Base-by-base conservation (phyloP, 2,113 vertebrate genomes). In the Pluvianellus socialis region DNA sequence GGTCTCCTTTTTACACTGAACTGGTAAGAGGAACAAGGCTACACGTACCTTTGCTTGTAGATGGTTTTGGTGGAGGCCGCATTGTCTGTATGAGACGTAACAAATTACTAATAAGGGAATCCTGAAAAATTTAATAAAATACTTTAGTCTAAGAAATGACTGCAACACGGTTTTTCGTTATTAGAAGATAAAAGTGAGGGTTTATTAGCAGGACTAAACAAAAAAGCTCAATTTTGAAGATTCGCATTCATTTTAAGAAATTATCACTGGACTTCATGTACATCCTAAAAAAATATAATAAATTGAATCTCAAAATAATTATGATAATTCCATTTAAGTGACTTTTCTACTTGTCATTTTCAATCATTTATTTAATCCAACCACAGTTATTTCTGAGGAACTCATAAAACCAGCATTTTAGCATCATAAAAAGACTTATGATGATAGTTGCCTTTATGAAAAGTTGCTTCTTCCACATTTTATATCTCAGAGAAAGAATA, bases 81-180 rank as follows among this genome's bases (percentile, higher is more conserved):
- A 99, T 99, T 0, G 99, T 99, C 95, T 99, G 99, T 71, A 99
- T 99, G 86, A 99, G 99, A 42, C 99, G 98, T 1, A 99, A 96
- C 94, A 99, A 95, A 84, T 99, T 99, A 76, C 99, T 97, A 38
- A 99, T 90, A 70, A 99, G 99, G 7, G 99, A 99, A 94, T 99
- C 99, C 99, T 99, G 58, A 26, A 92, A 90, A 73, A 56, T 2
- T 0, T 1, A 75, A 28, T 6, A 5, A 12, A 62, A 79, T 1
- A 9, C 14, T 59, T 76, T 10, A 61, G 24, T 35, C 7, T 18
- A 49, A 23, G 26, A 47, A 87, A 76, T 4, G 0, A 17, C 32
- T 12, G 7, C 20, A 70, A 21, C 0, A 1, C 5, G 40, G 22
- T 3, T 47, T 42, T 70, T 42, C 6, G 3, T 33, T n/a, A 40